Percentiles rank a stretch among this genome's conserved stretches.
Evolutionary conservation across 2,797 vertebrate genomes (phyloP).

Genomic region (Catostomus latipinnis): DNA sequence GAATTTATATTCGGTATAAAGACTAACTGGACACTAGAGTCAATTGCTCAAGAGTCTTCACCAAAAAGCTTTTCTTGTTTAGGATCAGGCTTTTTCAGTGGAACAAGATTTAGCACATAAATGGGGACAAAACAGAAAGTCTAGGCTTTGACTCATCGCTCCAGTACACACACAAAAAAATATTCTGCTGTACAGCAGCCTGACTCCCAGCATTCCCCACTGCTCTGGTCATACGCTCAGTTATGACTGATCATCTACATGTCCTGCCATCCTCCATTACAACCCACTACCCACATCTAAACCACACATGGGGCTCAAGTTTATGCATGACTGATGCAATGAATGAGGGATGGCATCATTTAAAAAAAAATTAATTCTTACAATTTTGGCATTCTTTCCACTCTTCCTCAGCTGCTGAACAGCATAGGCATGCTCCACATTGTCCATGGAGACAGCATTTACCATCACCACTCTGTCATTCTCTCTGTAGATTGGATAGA

Average conservation of each 20-base stretch:
- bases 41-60: too few species aligned
- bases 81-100: too few species aligned
- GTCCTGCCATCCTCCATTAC: constrained; percentile 3
- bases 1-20: too few species aligned
- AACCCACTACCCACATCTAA: constrained; percentile 12
- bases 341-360: background rate
- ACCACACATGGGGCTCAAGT: constrained; percentile 18
- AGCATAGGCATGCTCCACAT: constrained; percentile 97
- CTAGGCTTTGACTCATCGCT: background rate
- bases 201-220: background rate
- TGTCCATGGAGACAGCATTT: constrained; percentile 98
- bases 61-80: too few species aligned
- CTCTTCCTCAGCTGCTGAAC: constrained; percentile 99
- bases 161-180: background rate
- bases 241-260: constrained; percentile 16
- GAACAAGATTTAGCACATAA: too few species aligned
- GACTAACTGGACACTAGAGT: too few species aligned
- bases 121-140: background rate
- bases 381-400: constrained; percentile 98
- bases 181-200: background rate
- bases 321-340: constrained; percentile 11
- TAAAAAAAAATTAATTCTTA: too few species aligned
- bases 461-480: constrained; percentile 99
- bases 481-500: constrained; percentile 78
- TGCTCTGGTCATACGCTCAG: constrained; percentile 1